Evolutionary conservation across 2,797 vertebrate species (phyloP), one percentile per base, ranked within the genome.

Genomic region (Pyrocephalus nanus): DNA sequence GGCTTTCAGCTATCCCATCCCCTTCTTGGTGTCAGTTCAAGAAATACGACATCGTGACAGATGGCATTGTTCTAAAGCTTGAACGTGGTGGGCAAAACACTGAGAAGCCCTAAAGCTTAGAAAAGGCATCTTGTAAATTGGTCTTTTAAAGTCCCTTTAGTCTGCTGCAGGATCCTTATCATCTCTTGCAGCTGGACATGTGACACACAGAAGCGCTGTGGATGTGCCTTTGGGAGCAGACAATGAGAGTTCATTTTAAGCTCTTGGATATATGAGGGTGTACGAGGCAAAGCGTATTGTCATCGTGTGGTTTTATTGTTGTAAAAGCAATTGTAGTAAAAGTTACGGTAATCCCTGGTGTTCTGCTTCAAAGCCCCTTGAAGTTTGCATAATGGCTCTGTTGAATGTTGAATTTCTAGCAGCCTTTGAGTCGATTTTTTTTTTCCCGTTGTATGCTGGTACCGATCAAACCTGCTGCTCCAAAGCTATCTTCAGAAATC

Each of bases 311-410:
- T n/a, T 89, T 80, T 53, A 74, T 45, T 89, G 71, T 73, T 60
- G 51, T 34, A 69, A 77, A 77, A 77, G 54, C n/a, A 29, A 21
- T 58, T 83, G 72, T 80, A 80, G 57, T 72, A 42, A 25, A 84
- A 92, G 87, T 62, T 80, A 21, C 0, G 0, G 27, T 50, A 77
- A 58, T 86, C 54, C 54, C 51, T 42, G 60, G n/a, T 8, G 48
- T 50, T 83, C 51, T 70, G 58, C 85, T 94, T 82, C 50, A 72
- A 72, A 93, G 51, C n/a, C 50, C 51, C 58, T 92, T 93, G 72
- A 80, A 92, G 61, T 38, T 32, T 66, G 30, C 69, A 64, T 70
- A 78, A 94, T 29, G 40, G 83, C 73, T 95, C 51, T 26, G 15
- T 9, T 11, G 75, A 73, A 90, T 91, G 15, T 9, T 11, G 75